Base-by-base conservation (phyloP, 2,888 invertebrate species). In the Ophraella communa region DNA sequence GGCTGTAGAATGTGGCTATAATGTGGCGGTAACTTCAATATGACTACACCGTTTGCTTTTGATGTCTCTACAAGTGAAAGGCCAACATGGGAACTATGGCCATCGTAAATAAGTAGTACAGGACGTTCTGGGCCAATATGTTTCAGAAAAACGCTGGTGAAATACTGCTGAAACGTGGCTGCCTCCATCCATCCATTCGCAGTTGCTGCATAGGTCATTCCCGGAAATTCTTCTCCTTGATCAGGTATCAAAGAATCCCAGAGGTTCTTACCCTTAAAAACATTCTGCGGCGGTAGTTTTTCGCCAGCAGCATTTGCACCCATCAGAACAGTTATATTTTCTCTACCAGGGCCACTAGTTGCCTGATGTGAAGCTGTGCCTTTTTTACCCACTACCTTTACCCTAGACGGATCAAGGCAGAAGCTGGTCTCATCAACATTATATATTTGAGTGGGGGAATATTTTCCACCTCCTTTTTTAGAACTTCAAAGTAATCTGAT, bases 381-480 rank as follows among this genome's bases (percentile, higher is more conserved):
- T 4, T 24, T 3, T 24, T 24, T 24, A 24, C 24, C 24, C 24
- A n/a, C n/a, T n/a, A n/a, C n/a, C n/a, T n/a, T n/a, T n/a, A n/a
- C n/a, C n/a, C 65, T 52, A 39, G 49, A 51, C 1, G 66, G 67
- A 47, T 71, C 71, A 3, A 65, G 27, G 44, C 68, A 68, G 51
- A 69, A 67, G 61, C 62, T 70, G n/a, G 68, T 70, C 53, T 69
- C 67, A 54, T 67, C 67, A 5, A 67, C 51, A 42, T 67, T 71
- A 8, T 53, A 71, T 30, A 67, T 67, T 47, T 24, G 7, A 53
- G 61, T 0, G 60, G 54, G 4, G 63, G 24, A 57, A 57, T 23
- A 63, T 53, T 21, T 35, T 35, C 4, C 14, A 47, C 8, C 4
- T 54, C 49, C 33, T 59, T 21, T 23, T 67, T 62, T 14, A 62